These are phyloP conservation scores for Laodelphax striatellus DNA, from an alignment of 1,140 invertebrate species.

Conservation along the genomic window DNA sequence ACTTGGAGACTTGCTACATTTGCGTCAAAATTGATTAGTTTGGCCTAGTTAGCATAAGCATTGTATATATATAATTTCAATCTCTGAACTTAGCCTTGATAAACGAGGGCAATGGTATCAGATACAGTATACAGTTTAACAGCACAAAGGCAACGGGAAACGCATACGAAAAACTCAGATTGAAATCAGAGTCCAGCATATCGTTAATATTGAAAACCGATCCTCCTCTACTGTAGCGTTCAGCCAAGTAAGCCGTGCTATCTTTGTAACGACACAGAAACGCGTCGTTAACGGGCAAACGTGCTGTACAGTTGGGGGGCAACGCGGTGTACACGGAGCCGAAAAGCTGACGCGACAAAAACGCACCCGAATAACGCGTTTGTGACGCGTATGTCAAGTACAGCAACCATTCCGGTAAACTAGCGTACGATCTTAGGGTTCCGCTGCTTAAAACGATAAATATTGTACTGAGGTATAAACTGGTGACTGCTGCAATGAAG, in stretches of 20 bases:
- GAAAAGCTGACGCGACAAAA: constrained; percentile 56
- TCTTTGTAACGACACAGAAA: constrained; percentile 54
- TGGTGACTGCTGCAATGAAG: constrained; percentile 59
- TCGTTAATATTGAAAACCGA: constrained; percentile 46
- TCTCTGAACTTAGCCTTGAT: constrained; percentile 83
- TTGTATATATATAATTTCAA: too few species aligned
- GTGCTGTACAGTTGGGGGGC: constrained; percentile 6
- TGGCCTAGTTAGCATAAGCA: too few species aligned
- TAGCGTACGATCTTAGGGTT: constrained; percentile 49
- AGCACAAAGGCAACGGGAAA: constrained; percentile 70
- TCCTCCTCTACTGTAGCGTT: constrained; percentile 51
- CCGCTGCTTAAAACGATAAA: constrained; percentile 65
- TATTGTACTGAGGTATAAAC: constrained; percentile 57
- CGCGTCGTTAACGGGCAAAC: background rate
- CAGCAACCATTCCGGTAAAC: constrained; percentile 64
- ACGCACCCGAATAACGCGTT: constrained; percentile 60
- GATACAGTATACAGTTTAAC: constrained; percentile 72
- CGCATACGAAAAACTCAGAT: constrained; percentile 70
- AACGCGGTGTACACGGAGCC: background rate
- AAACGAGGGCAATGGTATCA: constrained; percentile 73
- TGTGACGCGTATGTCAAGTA: constrained; percentile 69
- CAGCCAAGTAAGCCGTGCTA: constrained; percentile 57
- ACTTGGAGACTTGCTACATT: too few species aligned
- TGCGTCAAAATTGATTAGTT: too few species aligned
- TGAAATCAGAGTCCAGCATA: constrained; percentile 53